Evolutionary conservation across 2,113 vertebrate species (phyloP), one percentile per base, ranked within the genome.

Genomic region (Regulus satrapa): DNA sequence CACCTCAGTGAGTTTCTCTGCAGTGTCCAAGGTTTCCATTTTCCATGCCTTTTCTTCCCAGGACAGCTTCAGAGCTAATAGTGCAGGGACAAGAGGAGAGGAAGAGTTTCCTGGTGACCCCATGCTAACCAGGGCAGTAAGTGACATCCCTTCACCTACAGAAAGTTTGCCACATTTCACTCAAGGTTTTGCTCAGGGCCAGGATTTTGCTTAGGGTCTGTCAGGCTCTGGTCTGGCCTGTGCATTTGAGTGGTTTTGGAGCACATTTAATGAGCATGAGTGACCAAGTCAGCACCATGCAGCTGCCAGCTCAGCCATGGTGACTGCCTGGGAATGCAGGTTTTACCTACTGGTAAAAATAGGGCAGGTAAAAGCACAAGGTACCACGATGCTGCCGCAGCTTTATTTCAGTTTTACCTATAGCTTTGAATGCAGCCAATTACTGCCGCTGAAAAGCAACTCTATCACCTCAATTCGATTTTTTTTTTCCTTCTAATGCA

Each of bases 311-410:
- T 95, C 62, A 76, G 85, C 43, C 62, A 12, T 26, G 13, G 52
- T 2, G 1, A 26, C 78, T 95, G 54, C 64, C 48, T 94, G 81
- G 73, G 58, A 93, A 45, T 36, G 48, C 74, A 89, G 78, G 41
- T 71, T 21, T 49, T 66, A 71, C 67, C 69, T 66, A 34, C 46
- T 10, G 6, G 24, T 73, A 29, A 92, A 93, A 95, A 90, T 48
- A 94, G 94, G 82, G 71, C 72, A 93, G 63, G 67, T 46, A 55
- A 90, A 90, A 96, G 85, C 46, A 77, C 86, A 74, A 77, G 38
- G 21, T 43, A 32, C 49, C 59, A 13, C 25, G 26, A 62, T 46
- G 38, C 55, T 83, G 52, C 41, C 2, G 0, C n/a, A 62, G 31
- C 46, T 91, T 91, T 64, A 59, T 92, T 93, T 82, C 71, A 43